Percentiles rank a stretch among this genome's conserved stretches.
phyloP scores from a whole-genome alignment of 64 coral and sea anemone genomes.

The Stichodactyla helianthus region DNA sequence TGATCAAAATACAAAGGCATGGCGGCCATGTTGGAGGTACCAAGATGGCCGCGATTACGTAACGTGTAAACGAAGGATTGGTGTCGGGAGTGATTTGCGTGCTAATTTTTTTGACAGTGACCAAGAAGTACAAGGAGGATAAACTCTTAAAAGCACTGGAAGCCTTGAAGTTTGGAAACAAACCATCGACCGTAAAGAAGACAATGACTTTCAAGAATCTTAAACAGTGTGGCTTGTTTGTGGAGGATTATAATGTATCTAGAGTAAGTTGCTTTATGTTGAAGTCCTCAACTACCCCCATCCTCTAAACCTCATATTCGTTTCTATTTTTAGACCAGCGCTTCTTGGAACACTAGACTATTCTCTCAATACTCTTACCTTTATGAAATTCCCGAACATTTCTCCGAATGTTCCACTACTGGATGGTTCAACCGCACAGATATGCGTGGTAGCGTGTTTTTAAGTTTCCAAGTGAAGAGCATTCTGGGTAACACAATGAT shows the following conservation, averaged over 20 bases:
- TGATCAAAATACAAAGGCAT: no score
- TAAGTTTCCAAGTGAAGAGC: slow-evolving; percentile 72
- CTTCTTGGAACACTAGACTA: slow-evolving; percentile 72
- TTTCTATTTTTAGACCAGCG: slow-evolving; percentile 49
- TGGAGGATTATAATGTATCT: slow-evolving; percentile 88
- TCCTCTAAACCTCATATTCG: no score
- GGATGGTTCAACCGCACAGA: slow-evolving; percentile 76
- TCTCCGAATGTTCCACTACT: slow-evolving; percentile 46
- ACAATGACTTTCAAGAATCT: slow-evolving; percentile 62
- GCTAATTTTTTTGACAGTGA: not conserved
- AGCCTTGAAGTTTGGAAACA: slow-evolving; percentile 67
- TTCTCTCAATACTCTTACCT: slow-evolving; percentile 78
- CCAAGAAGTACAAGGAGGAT: slow-evolving; percentile 16
- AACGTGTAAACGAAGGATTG: no score
- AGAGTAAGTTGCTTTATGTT: slow-evolving; percentile 35
- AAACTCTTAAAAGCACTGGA: slow-evolving; percentile 49
- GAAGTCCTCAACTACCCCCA: no score
- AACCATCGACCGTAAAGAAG: slow-evolving; percentile 65
- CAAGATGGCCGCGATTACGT: no score
- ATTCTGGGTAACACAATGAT: slow-evolving; percentile 70
- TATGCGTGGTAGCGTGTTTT: slow-evolving; percentile 73
- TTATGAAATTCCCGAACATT: slow-evolving; percentile 66
- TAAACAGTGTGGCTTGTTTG: slow-evolving; percentile 84
- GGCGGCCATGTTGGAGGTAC: no score
- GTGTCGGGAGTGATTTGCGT: no score